Evolutionary conservation across 2,888 invertebrate species (phyloP), one percentile per base, ranked within the genome.

Genomic region (Andrena flavipes): DNA sequence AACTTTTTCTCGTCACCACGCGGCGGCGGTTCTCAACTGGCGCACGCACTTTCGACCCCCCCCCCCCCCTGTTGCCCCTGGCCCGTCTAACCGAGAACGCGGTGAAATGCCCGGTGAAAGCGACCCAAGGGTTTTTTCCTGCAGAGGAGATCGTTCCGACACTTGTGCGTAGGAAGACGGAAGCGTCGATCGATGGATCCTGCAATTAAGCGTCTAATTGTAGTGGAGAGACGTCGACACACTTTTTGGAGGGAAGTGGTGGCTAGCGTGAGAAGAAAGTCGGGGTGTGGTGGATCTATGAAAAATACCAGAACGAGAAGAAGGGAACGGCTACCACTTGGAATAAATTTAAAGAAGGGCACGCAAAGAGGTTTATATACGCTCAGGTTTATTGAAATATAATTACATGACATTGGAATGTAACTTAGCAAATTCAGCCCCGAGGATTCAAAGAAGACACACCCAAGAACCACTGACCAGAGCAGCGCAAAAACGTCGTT

Each of bases 1-100:
- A 85, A 80, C 84, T 80, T 86, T 86, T 84, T 83, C 78, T 77
- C 78, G 73, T 54, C 76, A 78, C 64, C 60, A 51, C 48, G 33
- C 60, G 16, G 56, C 71, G 71, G 67, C 51, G 82, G 76, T 78
- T 84, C 82, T 85, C 85, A 85, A 76, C 75, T 78, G 42, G n/a
- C 2, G 60, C 20, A 54, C 54, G 42, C 42, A 42, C 42, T 42
- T 16, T 42, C 54, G 20, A 23, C 2, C 51, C 54, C n/a, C 49
- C 54, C 2, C 51, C 54, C n/a, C 49, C 54, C 20, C 54, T 23
- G 54, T 10, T 16, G 42, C 42, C 42, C 42, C 42, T 42, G 42
- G 16, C 16, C 20, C 20, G n/a, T 20, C n/a, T 8, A 20, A 51
- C 35, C 23, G 30, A 16, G 56, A 68, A 13, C 48, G 26, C 56